These are phyloP conservation scores for Brachionus rubens DNA, from an alignment of 1,140 invertebrate genomes.

Conservation along the genomic window DNA sequence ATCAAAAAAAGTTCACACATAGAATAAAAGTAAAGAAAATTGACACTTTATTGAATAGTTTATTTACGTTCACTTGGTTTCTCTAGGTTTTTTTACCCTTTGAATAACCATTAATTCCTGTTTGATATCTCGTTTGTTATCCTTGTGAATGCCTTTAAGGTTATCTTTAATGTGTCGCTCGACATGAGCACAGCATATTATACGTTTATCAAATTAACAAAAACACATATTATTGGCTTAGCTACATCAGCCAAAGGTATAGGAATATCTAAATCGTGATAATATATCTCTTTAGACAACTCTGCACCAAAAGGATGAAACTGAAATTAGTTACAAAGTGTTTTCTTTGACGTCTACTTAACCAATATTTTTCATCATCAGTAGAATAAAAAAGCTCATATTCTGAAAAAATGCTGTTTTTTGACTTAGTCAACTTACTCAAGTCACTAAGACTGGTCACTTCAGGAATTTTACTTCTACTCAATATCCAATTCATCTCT, in stretches of 20 bases:
- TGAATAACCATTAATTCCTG: background rate
- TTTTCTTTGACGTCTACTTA: background rate
- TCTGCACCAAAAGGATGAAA: conserved; percentile 16
- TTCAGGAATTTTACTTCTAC: background rate
- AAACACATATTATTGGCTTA: background rate
- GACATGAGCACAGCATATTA: conserved; percentile 31
- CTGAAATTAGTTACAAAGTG: background rate
- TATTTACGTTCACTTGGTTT: too few species aligned
- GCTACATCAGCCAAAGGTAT: conserved; percentile 1
- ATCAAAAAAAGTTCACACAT: too few species aligned
- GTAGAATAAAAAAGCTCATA: background rate
- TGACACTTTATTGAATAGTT: too few species aligned
- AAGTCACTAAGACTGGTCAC: background rate
- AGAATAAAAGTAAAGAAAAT: too few species aligned
- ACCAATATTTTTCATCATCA: background rate
- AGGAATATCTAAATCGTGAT: background rate
- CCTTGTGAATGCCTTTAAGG: background rate
- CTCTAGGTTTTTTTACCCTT: background rate
- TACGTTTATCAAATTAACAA: conserved; percentile 19
- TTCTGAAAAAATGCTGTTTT: background rate
- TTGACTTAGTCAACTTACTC: background rate
- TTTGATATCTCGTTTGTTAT: background rate
- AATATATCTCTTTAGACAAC: background rate
- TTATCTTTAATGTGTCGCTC: background rate
- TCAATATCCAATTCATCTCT: background rate